Percentiles rank a stretch among this genome's conserved stretches.
Evolutionary conservation across 1,140 invertebrate genomes (phyloP).

Genomic region (Saccostrea cuccullata): DNA sequence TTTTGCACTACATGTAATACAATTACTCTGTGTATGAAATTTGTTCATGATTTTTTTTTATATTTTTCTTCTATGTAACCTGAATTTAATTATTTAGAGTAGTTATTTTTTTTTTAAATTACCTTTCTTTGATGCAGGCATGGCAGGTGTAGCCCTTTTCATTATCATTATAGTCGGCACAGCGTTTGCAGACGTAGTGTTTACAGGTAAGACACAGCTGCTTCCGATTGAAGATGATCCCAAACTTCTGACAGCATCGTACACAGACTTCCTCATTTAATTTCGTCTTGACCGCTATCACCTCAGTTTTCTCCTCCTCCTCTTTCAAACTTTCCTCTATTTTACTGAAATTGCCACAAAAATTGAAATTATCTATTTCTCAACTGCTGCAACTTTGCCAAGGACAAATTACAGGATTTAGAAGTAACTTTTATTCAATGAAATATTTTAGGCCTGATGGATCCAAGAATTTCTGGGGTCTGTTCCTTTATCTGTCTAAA

Average conservation of each 20-base stretch:
- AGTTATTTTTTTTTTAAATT: background rate
- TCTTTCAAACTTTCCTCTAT: slow-evolving; percentile 72
- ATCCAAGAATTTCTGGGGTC: too few relatives aligned
- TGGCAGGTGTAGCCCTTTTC: slow-evolving; percentile 69
- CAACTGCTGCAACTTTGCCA: too few relatives aligned
- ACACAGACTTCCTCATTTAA: slow-evolving; percentile 78
- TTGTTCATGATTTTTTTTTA: background rate
- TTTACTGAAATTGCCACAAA: slow-evolving; percentile 67
- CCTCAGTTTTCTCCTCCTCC: slow-evolving; percentile 68
- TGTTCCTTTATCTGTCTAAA: background rate
- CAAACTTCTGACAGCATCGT: slow-evolving; percentile 75
- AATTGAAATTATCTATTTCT: too few relatives aligned
- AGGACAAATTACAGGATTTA: too few relatives aligned
- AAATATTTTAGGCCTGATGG: too few relatives aligned
- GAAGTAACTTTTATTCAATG: too few relatives aligned
- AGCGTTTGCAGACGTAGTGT: slow-evolving; percentile 71
- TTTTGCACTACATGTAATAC: background rate
- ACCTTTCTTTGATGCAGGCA: slow-evolving; percentile 70
- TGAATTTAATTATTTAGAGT: too few relatives aligned
- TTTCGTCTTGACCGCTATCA: slow-evolving; percentile 69
- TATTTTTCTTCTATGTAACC: too few relatives aligned
- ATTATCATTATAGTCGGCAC: slow-evolving; percentile 62
- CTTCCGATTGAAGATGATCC: slow-evolving; percentile 72
- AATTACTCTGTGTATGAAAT: background rate
- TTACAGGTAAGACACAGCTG: slow-evolving; percentile 68